Conservation (phyloP, 2,113 vertebrate genomes). For the Pelodiscus sinensis region DNA sequence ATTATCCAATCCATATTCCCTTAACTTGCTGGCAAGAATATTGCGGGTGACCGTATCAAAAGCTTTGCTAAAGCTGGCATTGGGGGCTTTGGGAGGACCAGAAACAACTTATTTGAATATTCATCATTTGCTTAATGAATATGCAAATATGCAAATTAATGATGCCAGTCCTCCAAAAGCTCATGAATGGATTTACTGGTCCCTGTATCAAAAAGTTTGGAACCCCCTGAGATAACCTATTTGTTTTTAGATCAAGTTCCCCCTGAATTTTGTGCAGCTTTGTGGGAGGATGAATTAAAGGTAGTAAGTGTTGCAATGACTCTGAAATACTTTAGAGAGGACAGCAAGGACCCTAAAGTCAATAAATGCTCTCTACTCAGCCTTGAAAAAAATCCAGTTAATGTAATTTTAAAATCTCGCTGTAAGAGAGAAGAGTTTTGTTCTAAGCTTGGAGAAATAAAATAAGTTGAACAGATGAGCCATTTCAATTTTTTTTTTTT, state of each 20-base stretch:
- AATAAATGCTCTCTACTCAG: neutral
- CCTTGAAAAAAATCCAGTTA: neutral
- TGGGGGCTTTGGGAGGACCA: no score
- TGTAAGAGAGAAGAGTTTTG: neutral
- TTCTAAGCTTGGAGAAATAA: neutral
- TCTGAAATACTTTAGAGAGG: neutral
- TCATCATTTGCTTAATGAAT: no score
- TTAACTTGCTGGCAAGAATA: no score
- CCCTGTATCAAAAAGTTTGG: no score
- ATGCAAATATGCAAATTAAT: no score
- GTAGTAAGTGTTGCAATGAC: neutral
- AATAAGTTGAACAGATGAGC: neutral
- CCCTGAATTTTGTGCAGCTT: neutral
- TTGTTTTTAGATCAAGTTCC: neutral
- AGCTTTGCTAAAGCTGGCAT: no score
- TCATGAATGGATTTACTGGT: no score
- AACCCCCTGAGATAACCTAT: neutral
- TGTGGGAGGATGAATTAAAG: neutral
- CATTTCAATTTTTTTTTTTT: neutral
- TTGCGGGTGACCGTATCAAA: no score
- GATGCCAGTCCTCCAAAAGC: no score
- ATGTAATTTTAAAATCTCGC: neutral
- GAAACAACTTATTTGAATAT: no score
- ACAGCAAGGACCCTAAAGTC: neutral
- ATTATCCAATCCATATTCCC: no score